phyloP scores from a whole-genome alignment of 2,888 invertebrate species.

The Gymnoscelis rufifasciata region DNA sequence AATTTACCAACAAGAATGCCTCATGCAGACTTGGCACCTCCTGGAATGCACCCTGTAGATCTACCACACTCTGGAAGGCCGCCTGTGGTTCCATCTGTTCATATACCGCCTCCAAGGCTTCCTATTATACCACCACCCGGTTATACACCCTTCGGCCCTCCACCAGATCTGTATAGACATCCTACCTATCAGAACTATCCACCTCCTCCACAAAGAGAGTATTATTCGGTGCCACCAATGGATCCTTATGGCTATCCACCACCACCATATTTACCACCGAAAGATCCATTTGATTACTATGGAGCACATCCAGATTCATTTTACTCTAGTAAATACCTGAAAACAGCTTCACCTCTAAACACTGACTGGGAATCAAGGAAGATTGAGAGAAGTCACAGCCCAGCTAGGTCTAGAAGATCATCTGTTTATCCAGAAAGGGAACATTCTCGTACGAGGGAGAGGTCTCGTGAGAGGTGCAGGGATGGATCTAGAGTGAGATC shows the following conservation, averaged over 20 bases:
- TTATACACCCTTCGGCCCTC: neutral
- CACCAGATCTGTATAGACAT: neutral
- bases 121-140: constrained; percentile 5
- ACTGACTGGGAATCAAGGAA: constrained; percentile 20
- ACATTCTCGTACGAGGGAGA: constrained; percentile 30
- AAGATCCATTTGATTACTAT: constrained; percentile 14
- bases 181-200: constrained; percentile 3
- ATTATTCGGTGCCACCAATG: constrained; percentile 8
- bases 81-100: constrained; percentile 6
- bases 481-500: constrained; percentile 32
- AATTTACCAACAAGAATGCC: constrained; percentile 32
- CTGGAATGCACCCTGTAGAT: constrained; percentile 52
- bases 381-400: constrained; percentile 38
- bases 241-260: constrained; percentile 1
- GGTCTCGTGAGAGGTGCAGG: constrained; percentile 35
- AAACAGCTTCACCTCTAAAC: neutral
- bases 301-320: constrained; percentile 11
- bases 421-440: constrained; percentile 22
- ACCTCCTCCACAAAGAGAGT: constrained; percentile 4
- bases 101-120: constrained; percentile 27
- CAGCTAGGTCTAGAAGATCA: constrained; percentile 40
- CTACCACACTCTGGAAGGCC: constrained; percentile 3
- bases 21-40: constrained; percentile 25
- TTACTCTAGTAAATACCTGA: constrained; percentile 11
- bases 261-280: constrained; percentile 6